Evolutionary conservation across 2,113 vertebrate genomes (phyloP), one percentile per base, ranked within the genome.

Genomic region (Sisor rabdophorus): DNA sequence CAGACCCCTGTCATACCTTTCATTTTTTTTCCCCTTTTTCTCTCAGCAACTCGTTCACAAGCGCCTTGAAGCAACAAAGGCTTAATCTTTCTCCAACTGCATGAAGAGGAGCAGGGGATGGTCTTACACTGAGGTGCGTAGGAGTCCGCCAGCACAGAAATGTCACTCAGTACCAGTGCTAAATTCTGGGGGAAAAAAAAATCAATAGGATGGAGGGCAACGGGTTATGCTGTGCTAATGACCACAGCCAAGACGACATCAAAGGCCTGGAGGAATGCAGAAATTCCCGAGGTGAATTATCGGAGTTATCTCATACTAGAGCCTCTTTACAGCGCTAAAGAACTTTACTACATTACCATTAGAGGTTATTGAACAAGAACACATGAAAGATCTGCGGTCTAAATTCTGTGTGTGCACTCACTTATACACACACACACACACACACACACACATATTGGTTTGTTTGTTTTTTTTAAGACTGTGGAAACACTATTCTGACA

Each of bases 1-100:
- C 73, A 73, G 75, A 72, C 75, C 76, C 76, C 55, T 75, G 70
- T 81, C 77, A 71, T 60, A 75, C 67, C 78, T 77, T 79, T 73
- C 65, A 71, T 79, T 76, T 69, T 72, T 44, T 76, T 69, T 72
- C 10, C 40, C 44, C 73, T 64, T 68, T 60, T 68, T 75, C 61
- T 75, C 63, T 75, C 56, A 75, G 53, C 60, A 60, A 11, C 64
- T 78, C 77, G 61, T 52, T 74, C 83, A 80, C 54, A 52, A 58
- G 55, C 52, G 28, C 60, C 69, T 71, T 54, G 65, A 17, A 72
- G 77, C 78, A 63, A 71, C 47, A 54, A 84, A 70, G 75, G 58
- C 60, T 81, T 81, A 67, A 79, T 81, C 75, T 47, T 55, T 59
- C 72, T 77, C 70, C 64, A 59, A 54, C 64, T 15, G 71, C 67